Evolutionary conservation across 2,888 invertebrate genomes (phyloP).

Genomic region (Platycheirus albimanus): DNA sequence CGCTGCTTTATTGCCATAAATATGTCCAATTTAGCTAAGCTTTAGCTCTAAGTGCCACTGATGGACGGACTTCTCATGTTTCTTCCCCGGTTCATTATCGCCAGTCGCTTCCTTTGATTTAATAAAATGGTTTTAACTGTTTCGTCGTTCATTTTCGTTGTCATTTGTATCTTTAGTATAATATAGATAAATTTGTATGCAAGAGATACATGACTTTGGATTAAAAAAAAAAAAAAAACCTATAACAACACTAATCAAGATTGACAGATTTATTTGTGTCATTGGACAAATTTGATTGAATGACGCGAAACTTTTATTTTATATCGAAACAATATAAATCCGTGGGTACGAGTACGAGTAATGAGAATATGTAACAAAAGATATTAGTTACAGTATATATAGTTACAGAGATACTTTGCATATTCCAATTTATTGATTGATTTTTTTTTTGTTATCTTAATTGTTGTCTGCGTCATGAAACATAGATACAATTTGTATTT

Average conservation of each 20-base stretch:
- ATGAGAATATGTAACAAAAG: too few species aligned
- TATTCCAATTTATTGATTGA: too few species aligned
- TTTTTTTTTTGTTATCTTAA: too few species aligned
- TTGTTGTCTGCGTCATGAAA: too few species aligned
- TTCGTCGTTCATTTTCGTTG: too few species aligned
- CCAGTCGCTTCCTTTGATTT: conserved; percentile 49
- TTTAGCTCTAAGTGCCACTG: conserved; percentile 36
- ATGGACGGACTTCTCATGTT: conserved; percentile 34
- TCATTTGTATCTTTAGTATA: neutral
- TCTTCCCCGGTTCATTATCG: conserved; percentile 18
- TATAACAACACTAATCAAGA: conserved; percentile 46
- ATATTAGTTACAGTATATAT: too few species aligned
- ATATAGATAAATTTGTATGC: conserved; percentile 1
- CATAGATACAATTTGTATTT: too few species aligned
- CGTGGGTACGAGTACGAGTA: too few species aligned
- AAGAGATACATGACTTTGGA: conserved; percentile 20
- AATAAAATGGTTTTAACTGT: conserved; percentile 36
- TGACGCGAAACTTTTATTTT: conserved; percentile 19
- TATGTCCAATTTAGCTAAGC: conserved; percentile 57
- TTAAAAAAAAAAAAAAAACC: conserved; percentile 13
- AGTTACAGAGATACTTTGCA: too few species aligned
- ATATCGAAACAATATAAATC: neutral
- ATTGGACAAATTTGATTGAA: conserved; percentile 48
- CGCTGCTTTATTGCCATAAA: conserved; percentile 46
- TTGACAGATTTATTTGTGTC: conserved; percentile 57